Evolutionary conservation across 92 coral and sea anemone species (phyloP).

Genomic region (Epizoanthus ramosus): DNA sequence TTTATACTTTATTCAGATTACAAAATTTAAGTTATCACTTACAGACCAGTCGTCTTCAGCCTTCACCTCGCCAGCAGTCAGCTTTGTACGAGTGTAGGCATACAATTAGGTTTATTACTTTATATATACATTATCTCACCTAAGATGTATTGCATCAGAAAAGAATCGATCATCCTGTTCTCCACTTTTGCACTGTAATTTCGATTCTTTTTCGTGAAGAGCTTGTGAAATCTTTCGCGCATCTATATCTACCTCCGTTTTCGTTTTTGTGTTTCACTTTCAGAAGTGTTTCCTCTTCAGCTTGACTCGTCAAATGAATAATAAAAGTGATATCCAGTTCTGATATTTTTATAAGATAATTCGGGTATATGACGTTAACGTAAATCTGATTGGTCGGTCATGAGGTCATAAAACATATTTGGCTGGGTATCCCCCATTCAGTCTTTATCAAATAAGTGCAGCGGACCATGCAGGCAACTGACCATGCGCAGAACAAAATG

Average conservation of each 20-base stretch:
- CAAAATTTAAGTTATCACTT: neutral
- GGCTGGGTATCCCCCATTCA: constrained; percentile 23
- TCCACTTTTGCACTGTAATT: neutral
- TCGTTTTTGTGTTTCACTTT: neutral
- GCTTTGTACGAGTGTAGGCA: neutral
- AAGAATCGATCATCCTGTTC: constrained; percentile 6
- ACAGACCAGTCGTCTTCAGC: neutral
- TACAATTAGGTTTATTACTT: neutral
- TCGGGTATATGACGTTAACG: neutral
- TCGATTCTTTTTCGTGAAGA: neutral
- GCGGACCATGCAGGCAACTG: neutral
- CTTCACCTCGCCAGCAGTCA: neutral
- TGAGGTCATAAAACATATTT: neutral
- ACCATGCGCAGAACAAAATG: neutral
- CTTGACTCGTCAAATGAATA: neutral
- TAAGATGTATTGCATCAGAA: constrained; percentile 8
- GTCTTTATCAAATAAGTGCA: neutral
- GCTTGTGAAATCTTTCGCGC: neutral
- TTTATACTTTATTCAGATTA: neutral
- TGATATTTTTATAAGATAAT: neutral
- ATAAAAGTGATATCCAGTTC: neutral
- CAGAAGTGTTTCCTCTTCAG: neutral
- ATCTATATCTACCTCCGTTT: neutral
- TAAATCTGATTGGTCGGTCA: neutral
- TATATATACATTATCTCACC: neutral